These are phyloP conservation scores for Petrocephalus zakoni DNA, from an alignment of 2,113 vertebrate species.

Conservation along the genomic window DNA sequence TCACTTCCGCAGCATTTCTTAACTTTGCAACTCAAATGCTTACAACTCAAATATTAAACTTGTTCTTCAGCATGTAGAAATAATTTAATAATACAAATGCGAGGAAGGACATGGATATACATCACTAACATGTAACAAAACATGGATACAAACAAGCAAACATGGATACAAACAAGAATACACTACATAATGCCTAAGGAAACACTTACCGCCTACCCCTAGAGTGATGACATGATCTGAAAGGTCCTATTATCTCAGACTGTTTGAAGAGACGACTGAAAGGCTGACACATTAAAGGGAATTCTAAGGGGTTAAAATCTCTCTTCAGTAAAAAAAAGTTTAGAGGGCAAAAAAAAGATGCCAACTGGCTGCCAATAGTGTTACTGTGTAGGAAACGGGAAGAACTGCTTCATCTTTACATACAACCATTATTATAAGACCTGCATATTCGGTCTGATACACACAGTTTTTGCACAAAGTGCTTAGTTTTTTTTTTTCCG, in stretches of 20 bases:
- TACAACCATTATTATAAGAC: background rate
- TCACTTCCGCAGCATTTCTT: background rate
- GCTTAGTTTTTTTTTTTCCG: background rate
- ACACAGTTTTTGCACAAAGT: background rate
- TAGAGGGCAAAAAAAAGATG: background rate
- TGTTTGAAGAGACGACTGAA: background rate
- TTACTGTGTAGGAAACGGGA: background rate
- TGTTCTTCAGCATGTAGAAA: background rate
- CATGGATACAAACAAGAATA: background rate
- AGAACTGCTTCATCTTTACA: background rate
- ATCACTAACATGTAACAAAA: background rate
- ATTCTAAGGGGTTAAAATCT: background rate
- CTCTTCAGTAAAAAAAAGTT: background rate
- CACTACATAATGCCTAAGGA: background rate
- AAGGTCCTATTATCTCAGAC: background rate
- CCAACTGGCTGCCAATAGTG: background rate
- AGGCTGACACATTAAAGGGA: background rate
- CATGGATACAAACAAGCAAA: background rate
- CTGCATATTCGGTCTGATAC: background rate
- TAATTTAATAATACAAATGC: background rate
- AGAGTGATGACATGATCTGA: background rate
- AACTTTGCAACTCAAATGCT: background rate
- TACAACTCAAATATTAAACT: background rate
- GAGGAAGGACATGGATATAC: background rate
- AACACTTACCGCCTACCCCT: background rate